Base-by-base conservation (phyloP, 2,797 vertebrate species). In the Dromococcyx pavoninus region DNA sequence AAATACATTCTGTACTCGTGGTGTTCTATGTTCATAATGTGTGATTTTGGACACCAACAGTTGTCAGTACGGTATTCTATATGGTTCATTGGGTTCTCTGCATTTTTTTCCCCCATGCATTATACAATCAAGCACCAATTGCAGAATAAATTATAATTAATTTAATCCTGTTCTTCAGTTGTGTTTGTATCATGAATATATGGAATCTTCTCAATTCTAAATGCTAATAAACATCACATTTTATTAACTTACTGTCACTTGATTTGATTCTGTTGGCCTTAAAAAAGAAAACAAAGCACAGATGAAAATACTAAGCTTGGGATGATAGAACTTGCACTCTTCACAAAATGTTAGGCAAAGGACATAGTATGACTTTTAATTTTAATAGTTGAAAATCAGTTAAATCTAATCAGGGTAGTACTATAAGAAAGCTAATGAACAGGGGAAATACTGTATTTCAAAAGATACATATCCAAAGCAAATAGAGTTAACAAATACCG, bases 71-170 rank as follows among this genome's bases (percentile, higher is more conserved):
- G 54, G 9, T 66, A 51, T 77, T 88, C 39, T 83, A 1, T 27
- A 19, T 64, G 15, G 56, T 5, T 28, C 8, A 39, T 7, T 35
- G 53, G 21, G 39, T 62, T n/a, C 62, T 74, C 16, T 24, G 44
- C 11, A 30, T 65, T 16, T 18, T 16, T 25, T 2, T 0, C 5
- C 18, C 2, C 1, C 7, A 12, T 28, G 7, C 50, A 13, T 48
- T 72, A 28, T 15, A 79, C 32, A 65, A 25, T 56, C 27, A 82
- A 41, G 11, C 16, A 11, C 15, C 44, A 82, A 23, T 60, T 81
- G 8, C 23, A 64, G 43, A 86, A 85, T 13, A 80, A 91, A 64
- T 65, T 7, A 53, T 13, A 19, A 75, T 76, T 76, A 76, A 41
- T 67, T 61, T 13, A 74, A 4, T 57, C 10, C 35, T 44, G 13